Percentiles rank a stretch among this genome's conserved stretches.
Evolutionary conservation across 64 coral and sea anemone genomes (phyloP).

Genomic region (Montipora foliosa): DNA sequence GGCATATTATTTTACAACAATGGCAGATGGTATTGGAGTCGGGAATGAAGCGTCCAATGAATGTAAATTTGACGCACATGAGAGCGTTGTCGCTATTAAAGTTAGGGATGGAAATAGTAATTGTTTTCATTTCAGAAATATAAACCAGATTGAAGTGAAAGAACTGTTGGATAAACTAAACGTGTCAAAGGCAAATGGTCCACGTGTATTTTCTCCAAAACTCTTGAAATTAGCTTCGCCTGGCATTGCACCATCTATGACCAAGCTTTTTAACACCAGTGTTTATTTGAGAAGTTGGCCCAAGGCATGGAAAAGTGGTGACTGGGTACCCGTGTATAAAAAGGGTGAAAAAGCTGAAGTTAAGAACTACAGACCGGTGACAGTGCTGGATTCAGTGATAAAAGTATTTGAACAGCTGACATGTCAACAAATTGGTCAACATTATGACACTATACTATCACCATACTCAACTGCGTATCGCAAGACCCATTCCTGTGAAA

Average conservation of each 20-base stretch:
- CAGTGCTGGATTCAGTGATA: too few species aligned
- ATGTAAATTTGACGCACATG: conserved; percentile 22
- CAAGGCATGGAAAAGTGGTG: conserved; percentile 27
- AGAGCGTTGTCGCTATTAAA: conserved; percentile 2
- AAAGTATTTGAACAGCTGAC: too few species aligned
- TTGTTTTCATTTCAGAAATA: not conserved
- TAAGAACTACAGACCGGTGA: too few species aligned
- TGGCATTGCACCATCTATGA: not conserved
- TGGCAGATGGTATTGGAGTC: conserved; percentile 9
- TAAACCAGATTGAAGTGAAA: not conserved
- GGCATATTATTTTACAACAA: conserved; percentile 15
- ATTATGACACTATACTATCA: too few species aligned
- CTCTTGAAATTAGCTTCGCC: conserved; percentile 10
- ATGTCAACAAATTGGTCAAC: too few species aligned
- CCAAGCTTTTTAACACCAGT: conserved; percentile 2
- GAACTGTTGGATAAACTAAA: too few species aligned
- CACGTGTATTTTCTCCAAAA: conserved; percentile 18
- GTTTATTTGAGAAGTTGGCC: conserved; percentile 7
- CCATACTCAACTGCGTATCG: too few species aligned
- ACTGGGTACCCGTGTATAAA: too few species aligned
- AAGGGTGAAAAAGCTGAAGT: too few species aligned
- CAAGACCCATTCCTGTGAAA: too few species aligned
- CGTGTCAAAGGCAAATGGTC: not conserved
- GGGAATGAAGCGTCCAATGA: conserved; percentile 18
- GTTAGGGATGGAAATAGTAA: not conserved